A percentile compares a stretch with the other conserved stretches of the same genome.
These are phyloP conservation scores for Drosophila suzukii DNA, from an alignment of 1,140 invertebrate species.

Conservation along the genomic window DNA sequence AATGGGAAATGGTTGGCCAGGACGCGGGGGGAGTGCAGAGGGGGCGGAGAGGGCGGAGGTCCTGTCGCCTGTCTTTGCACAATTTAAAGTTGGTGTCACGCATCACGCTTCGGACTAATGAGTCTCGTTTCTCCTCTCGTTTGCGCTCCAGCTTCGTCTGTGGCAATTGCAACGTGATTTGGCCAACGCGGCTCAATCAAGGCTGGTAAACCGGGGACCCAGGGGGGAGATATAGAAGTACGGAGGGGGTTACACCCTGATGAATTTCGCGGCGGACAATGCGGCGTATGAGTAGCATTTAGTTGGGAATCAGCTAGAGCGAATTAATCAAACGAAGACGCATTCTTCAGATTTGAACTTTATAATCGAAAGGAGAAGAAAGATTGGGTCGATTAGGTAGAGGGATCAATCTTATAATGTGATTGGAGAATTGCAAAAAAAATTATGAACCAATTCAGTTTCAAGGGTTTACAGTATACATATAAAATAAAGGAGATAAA, in stretches of 20 bases:
- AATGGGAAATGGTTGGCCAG: conserved; percentile 32
- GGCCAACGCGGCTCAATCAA: conserved; percentile 64
- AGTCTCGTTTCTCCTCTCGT: conserved; percentile 64
- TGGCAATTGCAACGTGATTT: conserved; percentile 77
- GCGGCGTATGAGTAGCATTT: conserved; percentile 61
- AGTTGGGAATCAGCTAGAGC: conserved; percentile 39
- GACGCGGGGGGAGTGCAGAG: not conserved
- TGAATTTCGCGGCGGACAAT: conserved; percentile 26
- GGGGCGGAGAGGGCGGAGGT: not conserved
- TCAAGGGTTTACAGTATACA: no score
- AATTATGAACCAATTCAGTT: no score
- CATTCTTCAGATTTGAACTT: not conserved
- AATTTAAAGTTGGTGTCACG: conserved; percentile 80
- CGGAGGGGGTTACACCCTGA: conserved; percentile 12
- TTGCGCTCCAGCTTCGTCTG: conserved; percentile 34
- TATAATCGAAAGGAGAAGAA: not conserved
- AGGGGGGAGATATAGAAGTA: not conserved
- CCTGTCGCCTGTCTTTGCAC: conserved; percentile 55
- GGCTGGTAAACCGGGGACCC: not conserved
- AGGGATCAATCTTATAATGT: not conserved
- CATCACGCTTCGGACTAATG: conserved; percentile 77
- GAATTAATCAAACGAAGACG: not conserved
- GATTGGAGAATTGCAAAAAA: not conserved
- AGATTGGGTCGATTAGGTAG: not conserved
- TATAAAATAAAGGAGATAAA: no score